Percentiles rank a stretch among this genome's conserved stretches.
Evolutionary conservation across 2,797 vertebrate species (phyloP).

Genomic region (Furcifer pardalis): DNA sequence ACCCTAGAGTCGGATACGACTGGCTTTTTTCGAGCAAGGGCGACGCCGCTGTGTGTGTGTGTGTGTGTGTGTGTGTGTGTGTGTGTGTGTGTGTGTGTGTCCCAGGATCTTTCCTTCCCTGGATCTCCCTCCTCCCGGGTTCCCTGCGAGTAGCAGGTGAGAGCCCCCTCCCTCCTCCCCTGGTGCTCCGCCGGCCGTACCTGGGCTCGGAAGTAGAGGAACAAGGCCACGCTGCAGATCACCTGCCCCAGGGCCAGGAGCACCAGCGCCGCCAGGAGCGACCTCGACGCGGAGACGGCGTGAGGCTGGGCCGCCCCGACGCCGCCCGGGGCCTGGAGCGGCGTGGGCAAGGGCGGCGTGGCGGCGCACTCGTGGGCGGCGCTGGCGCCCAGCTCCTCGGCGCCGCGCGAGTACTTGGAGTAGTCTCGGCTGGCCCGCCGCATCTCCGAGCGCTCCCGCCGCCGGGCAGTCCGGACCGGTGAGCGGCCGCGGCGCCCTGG

Average conservation of each 20-base stretch:
- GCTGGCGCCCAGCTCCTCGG: constrained; percentile 73
- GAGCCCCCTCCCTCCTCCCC: rapidly evolving
- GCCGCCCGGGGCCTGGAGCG: constrained; percentile 27
- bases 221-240: constrained; percentile 90
- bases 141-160: background rate
- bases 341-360: constrained; percentile 16
- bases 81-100: too few relatives aligned
- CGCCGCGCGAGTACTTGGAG: constrained; percentile 77
- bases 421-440: constrained; percentile 79
- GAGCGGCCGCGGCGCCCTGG: background rate
- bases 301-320: constrained; percentile 25
- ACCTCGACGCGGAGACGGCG: constrained; percentile 46
- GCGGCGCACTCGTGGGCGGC: constrained; percentile 61
- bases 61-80: too few relatives aligned
- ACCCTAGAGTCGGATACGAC: too few relatives aligned
- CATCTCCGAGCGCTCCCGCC: constrained; percentile 64
- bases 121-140: too few relatives aligned
- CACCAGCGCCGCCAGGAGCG: constrained; percentile 85
- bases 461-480: too few relatives aligned
- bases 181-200: constrained; percentile 64
- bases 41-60: too few relatives aligned
- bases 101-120: too few relatives aligned
- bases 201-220: constrained; percentile 93
- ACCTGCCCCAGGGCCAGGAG: constrained; percentile 94
- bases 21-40: too few relatives aligned